These are phyloP conservation scores for Pleuronectes platessa DNA, from an alignment of 2,113 vertebrate species.

Conservation along the genomic window DNA sequence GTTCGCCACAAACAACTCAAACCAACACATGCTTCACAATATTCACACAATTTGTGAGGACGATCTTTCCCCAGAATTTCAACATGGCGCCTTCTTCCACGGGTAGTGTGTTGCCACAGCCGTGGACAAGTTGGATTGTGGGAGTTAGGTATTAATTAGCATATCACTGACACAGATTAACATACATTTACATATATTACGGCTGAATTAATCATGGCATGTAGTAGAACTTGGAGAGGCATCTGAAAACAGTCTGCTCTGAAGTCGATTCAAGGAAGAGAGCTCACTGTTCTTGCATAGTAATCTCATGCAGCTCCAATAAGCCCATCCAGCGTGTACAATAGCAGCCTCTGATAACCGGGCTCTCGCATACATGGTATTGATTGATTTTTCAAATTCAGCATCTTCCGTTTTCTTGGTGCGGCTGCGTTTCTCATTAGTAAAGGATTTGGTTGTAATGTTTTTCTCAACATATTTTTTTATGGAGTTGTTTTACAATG, in stretches of 20 bases:
- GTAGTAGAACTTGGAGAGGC: conserved; percentile 75
- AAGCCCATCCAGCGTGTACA: conserved; percentile 33
- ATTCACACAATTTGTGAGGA: conserved; percentile 36
- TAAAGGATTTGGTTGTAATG: conserved; percentile 24
- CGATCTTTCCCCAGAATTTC: conserved; percentile 51
- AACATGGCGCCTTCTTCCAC: conserved; percentile 58
- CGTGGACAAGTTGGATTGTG: conserved; percentile 70
- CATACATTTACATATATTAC: conserved; percentile 84
- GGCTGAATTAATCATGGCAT: conserved; percentile 74
- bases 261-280: conserved; percentile 67
- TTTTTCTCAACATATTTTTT: not conserved
- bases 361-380: conserved; percentile 14
- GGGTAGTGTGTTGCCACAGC: conserved; percentile 35
- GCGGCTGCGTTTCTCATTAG: conserved; percentile 35
- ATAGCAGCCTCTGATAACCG: conserved; percentile 46
- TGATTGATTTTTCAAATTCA: conserved; percentile 38
- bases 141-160: conserved; percentile 80
- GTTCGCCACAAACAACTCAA: conserved; percentile 16
- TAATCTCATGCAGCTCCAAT: conserved; percentile 48
- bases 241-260: conserved; percentile 74
- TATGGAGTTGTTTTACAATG: not conserved
- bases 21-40: conserved; percentile 12
- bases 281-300: conserved; percentile 49
- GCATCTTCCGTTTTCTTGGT: conserved; percentile 27
- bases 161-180: conserved; percentile 84